Base-by-base conservation (phyloP, 2,888 invertebrate genomes). In the Spilosoma lubricipeda region DNA sequence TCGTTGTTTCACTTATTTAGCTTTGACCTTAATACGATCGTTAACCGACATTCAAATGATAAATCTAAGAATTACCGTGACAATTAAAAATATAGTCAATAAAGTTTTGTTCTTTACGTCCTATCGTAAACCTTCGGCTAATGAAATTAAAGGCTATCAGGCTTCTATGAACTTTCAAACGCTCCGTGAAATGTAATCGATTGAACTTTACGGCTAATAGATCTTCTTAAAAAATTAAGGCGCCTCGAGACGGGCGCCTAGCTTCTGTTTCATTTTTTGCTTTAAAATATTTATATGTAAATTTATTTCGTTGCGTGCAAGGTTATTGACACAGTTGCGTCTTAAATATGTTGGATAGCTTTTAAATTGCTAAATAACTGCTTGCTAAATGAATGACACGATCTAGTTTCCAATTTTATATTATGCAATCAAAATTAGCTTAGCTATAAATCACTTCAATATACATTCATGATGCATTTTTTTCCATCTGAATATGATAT, bases 321-420 rank as follows among this genome's bases (percentile, higher is more conserved):
- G 94, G 94, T 94, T 94, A 94, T 93, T 94, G 94, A 93, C 94
- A 93, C 89, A 93, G 87, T 91, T 93, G 90, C 87, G 89, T 90
- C 88, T 89, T 87, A 90, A 90, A 90, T 89, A 89, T 87, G 88
- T 85, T 88, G 87, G 86, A 89, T 89, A 89, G 85, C 83, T 90
- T 89, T 89, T 86, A 84, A 90, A 90, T 94, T 93, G 90, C 93
- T 87, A 90, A 92, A 93, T 87, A 89, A 88, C 85, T 87, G 87
- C 87, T 92, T 92, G 89, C 90, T 85, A 90, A 92, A 93, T 90
- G 86, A 88, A 89, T 89, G 88, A 86, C 82, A 74, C 87, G 92
- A 90, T 92, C 91, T 87, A 93, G 89, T 93, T 92, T 90, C 79
- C 85, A 79, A 87, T 86, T 86, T 86, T 81, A 42, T 82, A 85